Percentiles rank a stretch among this genome's conserved stretches.
These are phyloP conservation scores for Listronotus bonariensis DNA, from an alignment of 1,140 invertebrate species.

Conservation along the genomic window DNA sequence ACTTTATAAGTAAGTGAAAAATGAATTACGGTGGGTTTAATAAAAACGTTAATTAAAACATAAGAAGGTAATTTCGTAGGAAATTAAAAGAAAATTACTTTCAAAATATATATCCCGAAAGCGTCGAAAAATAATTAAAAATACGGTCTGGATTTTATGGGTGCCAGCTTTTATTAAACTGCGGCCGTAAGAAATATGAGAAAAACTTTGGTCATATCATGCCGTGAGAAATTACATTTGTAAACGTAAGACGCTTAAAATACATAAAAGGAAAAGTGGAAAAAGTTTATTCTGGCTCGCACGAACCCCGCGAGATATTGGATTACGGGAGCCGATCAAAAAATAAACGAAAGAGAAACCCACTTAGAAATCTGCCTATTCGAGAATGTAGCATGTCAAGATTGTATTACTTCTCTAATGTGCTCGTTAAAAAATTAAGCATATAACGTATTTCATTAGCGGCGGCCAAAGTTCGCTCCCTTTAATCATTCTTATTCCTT, in stretches of 20 bases:
- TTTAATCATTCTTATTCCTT: no score
- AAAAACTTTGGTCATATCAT: conserved; percentile 35
- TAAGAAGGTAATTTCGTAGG: conserved; percentile 33
- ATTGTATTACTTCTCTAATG: no score
- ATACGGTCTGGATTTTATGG: conserved; percentile 33
- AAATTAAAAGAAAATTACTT: conserved; percentile 36
- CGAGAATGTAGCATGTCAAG: no score
- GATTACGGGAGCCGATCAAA: no score
- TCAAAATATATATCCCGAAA: conserved; percentile 30
- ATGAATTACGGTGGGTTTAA: conserved; percentile 24
- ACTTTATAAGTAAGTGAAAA: conserved; percentile 20
- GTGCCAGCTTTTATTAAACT: conserved; percentile 33
- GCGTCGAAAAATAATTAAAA: conserved; percentile 37
- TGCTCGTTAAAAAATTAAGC: no score
- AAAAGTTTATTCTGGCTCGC: conserved; percentile 23
- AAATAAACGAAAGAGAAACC: no score
- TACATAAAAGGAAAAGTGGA: conserved; percentile 33
- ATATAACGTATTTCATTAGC: no score
- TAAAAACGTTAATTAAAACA: conserved; percentile 35
- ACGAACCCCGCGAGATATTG: conserved; percentile 2
- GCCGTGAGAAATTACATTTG: conserved; percentile 36
- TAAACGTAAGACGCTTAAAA: conserved; percentile 36
- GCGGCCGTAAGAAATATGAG: conserved; percentile 28
- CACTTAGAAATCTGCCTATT: no score
- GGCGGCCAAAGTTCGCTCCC: no score